phyloP scores from a whole-genome alignment of 2,797 vertebrate species.

The Acanthurus lineatus region DNA sequence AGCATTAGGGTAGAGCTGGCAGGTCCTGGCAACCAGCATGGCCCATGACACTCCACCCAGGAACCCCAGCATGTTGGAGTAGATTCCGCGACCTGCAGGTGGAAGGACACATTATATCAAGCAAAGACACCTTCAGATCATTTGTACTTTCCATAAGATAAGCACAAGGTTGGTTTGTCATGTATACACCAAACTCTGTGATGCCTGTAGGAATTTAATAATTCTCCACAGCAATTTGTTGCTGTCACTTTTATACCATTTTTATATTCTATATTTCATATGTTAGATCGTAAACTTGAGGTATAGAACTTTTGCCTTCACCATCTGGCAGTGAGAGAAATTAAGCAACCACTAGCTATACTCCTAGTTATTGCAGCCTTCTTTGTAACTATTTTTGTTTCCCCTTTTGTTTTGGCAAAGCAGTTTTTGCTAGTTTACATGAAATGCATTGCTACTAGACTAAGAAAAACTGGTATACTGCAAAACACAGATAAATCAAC shows the following conservation, averaged over 20 bases:
- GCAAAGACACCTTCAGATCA: neutral
- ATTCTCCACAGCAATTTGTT: neutral
- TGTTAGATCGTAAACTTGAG: neutral
- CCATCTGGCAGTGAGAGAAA: no score
- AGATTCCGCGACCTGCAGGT: constrained; percentile 96
- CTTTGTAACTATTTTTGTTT: no score
- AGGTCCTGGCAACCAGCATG: constrained; percentile 99
- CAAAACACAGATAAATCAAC: no score
- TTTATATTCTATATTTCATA: no score
- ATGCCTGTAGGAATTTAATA: neutral
- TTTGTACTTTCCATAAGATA: neutral
- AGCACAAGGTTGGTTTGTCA: neutral
- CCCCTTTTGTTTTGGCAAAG: no score
- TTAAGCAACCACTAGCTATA: no score
- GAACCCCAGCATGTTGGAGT: constrained; percentile 99
- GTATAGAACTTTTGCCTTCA: no score
- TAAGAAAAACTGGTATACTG: no score
- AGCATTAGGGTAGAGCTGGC: constrained; percentile 99
- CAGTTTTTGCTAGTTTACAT: no score
- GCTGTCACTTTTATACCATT: neutral
- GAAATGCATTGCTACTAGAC: no score
- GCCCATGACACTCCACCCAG: constrained; percentile 99
- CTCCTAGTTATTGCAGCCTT: no score
- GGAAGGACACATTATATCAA: constrained; percentile 28
- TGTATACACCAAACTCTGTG: neutral